These are phyloP conservation scores for Heterochromis multidens DNA, from an alignment of 2,113 vertebrate species.

Conservation along the genomic window DNA sequence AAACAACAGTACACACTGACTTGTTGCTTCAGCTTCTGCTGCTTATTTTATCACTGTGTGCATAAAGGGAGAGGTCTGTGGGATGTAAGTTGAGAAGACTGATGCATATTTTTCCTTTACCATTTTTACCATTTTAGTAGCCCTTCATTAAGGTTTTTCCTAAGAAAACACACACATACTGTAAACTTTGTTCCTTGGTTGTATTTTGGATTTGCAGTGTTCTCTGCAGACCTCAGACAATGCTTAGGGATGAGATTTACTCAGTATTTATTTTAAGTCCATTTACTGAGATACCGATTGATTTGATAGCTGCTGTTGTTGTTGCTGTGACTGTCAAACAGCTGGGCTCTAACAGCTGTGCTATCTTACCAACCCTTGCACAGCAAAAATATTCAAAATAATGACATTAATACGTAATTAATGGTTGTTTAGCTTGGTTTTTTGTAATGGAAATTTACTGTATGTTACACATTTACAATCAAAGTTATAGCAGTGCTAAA, in stretches of 20 bases:
- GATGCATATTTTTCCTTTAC: not conserved
- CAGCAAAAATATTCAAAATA: not conserved
- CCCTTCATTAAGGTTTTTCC: not conserved
- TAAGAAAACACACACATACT: not conserved
- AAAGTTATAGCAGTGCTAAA: not conserved
- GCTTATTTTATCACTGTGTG: not conserved
- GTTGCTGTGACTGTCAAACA: not conserved
- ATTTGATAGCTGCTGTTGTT: not conserved
- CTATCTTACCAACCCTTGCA: not conserved
- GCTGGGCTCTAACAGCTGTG: not conserved
- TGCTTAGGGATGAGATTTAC: not conserved
- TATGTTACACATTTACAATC: not conserved
- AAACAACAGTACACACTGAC: conserved; percentile 16
- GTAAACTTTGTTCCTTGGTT: not conserved
- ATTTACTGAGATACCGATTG: not conserved
- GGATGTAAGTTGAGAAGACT: not conserved
- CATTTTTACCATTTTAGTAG: not conserved
- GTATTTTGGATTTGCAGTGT: not conserved
- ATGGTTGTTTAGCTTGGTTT: not conserved
- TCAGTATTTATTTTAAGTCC: not conserved
- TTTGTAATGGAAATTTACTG: not conserved
- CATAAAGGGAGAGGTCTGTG: not conserved
- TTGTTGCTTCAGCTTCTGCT: conserved; percentile 6
- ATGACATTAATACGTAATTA: not conserved
- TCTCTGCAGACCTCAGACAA: not conserved